Conservation (phyloP, 2,888 invertebrate species). For the Plebejus anna region DNA sequence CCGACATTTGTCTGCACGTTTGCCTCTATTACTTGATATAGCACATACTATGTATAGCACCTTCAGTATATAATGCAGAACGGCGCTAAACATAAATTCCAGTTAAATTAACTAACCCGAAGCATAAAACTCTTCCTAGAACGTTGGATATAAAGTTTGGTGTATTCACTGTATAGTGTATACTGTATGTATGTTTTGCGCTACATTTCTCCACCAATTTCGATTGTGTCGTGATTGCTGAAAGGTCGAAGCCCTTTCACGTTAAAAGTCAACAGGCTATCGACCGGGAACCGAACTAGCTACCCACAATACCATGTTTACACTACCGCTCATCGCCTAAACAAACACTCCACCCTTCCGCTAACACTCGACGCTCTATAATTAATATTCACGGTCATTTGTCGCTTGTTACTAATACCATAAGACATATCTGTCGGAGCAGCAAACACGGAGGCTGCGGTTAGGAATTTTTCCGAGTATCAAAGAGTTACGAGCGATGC, state of each 20-base stretch:
- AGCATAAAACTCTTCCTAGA: neutral
- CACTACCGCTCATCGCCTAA: conserved; percentile 54
- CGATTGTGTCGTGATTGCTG: conserved; percentile 27
- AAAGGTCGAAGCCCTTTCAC: conserved; percentile 51
- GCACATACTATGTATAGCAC: neutral
- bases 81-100: neutral
- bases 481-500: conserved; percentile 4
- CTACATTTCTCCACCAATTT: neutral
- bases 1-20: neutral
- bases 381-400: conserved; percentile 29
- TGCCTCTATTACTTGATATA: neutral
- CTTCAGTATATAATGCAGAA: neutral
- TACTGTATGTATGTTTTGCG: neutral
- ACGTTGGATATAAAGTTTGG: neutral
- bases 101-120: neutral
- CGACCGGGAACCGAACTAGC: conserved; percentile 46
- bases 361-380: conserved; percentile 11
- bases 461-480: conserved; percentile 16
- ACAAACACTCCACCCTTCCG: conserved; percentile 52
- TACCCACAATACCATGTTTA: conserved; percentile 50
- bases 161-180: neutral
- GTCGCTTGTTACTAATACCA: conserved; percentile 25
- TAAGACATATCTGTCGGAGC: conserved; percentile 27
- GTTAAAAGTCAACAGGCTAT: conserved; percentile 41
- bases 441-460: neutral